These are phyloP conservation scores for Pherbina coryleti DNA, from an alignment of 2,888 invertebrate genomes.

Conservation along the genomic window DNA sequence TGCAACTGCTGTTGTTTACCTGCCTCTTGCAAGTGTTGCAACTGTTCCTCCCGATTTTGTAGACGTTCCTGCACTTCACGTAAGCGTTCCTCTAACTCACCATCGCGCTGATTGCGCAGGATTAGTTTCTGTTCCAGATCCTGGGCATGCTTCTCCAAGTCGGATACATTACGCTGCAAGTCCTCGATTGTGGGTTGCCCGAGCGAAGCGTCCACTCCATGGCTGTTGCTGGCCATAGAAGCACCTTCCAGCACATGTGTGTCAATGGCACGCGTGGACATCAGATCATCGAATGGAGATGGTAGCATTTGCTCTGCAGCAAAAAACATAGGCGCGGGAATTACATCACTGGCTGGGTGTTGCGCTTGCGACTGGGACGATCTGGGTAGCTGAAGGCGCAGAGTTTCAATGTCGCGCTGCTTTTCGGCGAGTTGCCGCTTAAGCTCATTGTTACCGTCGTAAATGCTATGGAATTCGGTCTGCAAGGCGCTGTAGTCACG, in stretches of 20 bases:
- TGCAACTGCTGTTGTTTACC: neutral
- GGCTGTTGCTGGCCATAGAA: neutral
- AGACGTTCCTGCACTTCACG: slow-evolving; percentile 44
- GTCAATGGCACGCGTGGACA: slow-evolving; percentile 53
- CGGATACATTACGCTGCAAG: slow-evolving; percentile 66
- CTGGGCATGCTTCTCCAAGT: slow-evolving; percentile 67
- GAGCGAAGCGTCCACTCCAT: neutral
- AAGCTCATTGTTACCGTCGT: slow-evolving; percentile 51
- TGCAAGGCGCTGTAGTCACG: slow-evolving; percentile 46
- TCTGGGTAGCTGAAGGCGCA: slow-evolving; percentile 45
- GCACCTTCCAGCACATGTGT: neutral
- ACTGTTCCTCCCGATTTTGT: slow-evolving; percentile 41
- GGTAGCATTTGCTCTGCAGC: slow-evolving; percentile 55
- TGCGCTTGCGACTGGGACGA: slow-evolving; percentile 26
- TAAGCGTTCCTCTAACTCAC: slow-evolving; percentile 57
- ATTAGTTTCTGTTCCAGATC: slow-evolving; percentile 66
- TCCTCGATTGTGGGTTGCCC: slow-evolving; percentile 69
- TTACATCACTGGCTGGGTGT: slow-evolving; percentile 45
- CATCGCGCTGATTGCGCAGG: slow-evolving; percentile 57
- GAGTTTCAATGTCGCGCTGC: slow-evolving; percentile 51
- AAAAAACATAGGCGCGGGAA: slow-evolving; percentile 63
- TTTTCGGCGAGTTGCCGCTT: slow-evolving; percentile 50
- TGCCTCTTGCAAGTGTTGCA: slow-evolving; percentile 30
- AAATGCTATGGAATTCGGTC: slow-evolving; percentile 44
- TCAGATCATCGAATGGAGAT: slow-evolving; percentile 66